Percentiles rank a stretch among this genome's conserved stretches.
These are phyloP conservation scores for Tinea semifulvella DNA, from an alignment of 2,888 invertebrate species.

Conservation along the genomic window DNA sequence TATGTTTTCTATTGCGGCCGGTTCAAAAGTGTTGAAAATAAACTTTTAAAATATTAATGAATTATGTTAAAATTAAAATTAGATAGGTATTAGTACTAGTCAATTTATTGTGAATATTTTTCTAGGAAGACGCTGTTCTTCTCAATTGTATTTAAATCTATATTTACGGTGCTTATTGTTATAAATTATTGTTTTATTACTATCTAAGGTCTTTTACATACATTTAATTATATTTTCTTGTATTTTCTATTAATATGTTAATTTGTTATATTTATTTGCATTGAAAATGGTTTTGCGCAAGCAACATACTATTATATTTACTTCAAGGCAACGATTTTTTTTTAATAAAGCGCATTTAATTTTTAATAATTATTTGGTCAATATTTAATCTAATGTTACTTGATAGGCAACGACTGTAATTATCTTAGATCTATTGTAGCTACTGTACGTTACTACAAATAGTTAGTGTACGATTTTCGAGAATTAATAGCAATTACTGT, in stretches of 20 bases:
- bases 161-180: conserved; percentile 61
- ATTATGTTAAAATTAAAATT: conserved; percentile 26
- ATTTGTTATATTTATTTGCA: neutral
- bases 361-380: too few species aligned
- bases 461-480: conserved; percentile 12
- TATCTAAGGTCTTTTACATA: neutral
- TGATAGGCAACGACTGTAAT: conserved; percentile 13
- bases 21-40: conserved; percentile 43
- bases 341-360: neutral
- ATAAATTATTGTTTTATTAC: conserved; percentile 17
- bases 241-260: conserved; percentile 1
- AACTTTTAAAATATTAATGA: conserved; percentile 33
- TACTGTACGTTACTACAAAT: conserved; percentile 7
- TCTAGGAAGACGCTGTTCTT: conserved; percentile 54
- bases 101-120: conserved; percentile 63
- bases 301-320: neutral
- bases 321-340: conserved; percentile 3
- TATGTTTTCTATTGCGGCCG: conserved; percentile 52
- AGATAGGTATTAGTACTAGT: conserved; percentile 61
- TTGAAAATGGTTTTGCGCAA: neutral
- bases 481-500: conserved; percentile 29
- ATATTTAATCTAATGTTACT: neutral
- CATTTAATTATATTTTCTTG: neutral
- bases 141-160: conserved; percentile 39
- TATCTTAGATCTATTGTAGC: neutral